phyloP scores from a whole-genome alignment of 2,888 invertebrate species.

The Cantharis rustica region DNA sequence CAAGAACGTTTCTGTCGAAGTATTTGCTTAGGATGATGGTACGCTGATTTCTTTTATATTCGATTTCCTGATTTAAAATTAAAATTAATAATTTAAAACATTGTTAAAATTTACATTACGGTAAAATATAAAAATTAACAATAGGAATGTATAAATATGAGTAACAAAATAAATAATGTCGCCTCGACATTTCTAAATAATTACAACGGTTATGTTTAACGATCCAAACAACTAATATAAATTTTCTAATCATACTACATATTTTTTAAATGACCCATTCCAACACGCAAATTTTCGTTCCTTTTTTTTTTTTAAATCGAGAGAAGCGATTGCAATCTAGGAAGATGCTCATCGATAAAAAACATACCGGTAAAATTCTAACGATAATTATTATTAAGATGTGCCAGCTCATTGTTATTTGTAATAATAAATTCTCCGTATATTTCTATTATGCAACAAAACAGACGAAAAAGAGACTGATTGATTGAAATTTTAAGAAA shows the following conservation, averaged over 20 bases:
- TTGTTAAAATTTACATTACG: neutral
- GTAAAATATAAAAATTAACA: neutral
- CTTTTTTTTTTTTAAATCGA: too few relatives aligned
- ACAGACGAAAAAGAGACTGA: neutral
- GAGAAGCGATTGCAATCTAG: neutral
- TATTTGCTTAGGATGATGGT: slow-evolving; percentile 30
- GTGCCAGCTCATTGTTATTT: neutral
- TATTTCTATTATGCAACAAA: neutral
- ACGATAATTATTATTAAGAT: neutral
- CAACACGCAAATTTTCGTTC: neutral
- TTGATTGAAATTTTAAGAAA: neutral
- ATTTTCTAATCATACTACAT: neutral
- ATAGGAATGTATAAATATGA: neutral
- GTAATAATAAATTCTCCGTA: neutral
- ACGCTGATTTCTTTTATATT: neutral
- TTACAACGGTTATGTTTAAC: neutral
- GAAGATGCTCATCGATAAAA: neutral
- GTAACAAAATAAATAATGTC: slow-evolving; percentile 1
- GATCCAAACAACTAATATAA: neutral
- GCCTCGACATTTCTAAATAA: neutral
- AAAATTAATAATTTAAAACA: neutral
- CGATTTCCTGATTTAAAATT: neutral
- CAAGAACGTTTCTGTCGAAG: slow-evolving; percentile 40
- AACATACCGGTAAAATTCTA: neutral
- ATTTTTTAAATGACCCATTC: neutral